phyloP scores from a whole-genome alignment of 2,113 vertebrate species.

The Etheostoma spectabile region DNA sequence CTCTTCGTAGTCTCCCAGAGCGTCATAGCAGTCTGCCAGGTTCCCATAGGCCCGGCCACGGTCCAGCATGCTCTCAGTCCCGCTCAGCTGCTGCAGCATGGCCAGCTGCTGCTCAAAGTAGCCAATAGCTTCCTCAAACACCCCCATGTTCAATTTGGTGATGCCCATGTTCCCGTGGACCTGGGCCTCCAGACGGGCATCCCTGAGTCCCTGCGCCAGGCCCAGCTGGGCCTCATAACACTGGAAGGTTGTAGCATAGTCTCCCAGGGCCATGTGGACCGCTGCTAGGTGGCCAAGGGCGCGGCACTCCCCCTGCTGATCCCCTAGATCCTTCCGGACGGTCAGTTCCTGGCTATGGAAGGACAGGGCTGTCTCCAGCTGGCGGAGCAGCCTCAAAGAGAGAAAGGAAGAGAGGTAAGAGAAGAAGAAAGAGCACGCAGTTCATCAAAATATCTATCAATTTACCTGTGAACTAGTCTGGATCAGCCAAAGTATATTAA shows the following conservation, averaged over 20 bases:
- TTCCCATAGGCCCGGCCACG: slow-evolving; percentile 93
- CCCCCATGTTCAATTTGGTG: slow-evolving; percentile 96
- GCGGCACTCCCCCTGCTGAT: slow-evolving; percentile 90
- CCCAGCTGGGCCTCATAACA: slow-evolving; percentile 94
- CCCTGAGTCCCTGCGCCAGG: slow-evolving; percentile 91
- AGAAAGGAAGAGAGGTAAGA: neutral
- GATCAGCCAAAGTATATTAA: too few relatives aligned
- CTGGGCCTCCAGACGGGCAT: slow-evolving; percentile 92
- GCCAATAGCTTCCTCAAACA: slow-evolving; percentile 95
- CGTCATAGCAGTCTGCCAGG: slow-evolving; percentile 95
- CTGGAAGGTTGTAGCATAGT: slow-evolving; percentile 94
- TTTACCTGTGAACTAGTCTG: slow-evolving; percentile 83
- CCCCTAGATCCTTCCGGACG: slow-evolving; percentile 90
- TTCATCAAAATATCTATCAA: neutral
- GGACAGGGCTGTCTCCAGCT: slow-evolving; percentile 91
- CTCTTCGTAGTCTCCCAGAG: slow-evolving; percentile 95
- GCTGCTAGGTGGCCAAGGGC: slow-evolving; percentile 94
- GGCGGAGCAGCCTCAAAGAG: slow-evolving; percentile 82
- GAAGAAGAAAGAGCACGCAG: neutral
- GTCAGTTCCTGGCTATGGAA: slow-evolving; percentile 96
- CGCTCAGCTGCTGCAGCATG: slow-evolving; percentile 93
- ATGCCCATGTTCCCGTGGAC: slow-evolving; percentile 98
- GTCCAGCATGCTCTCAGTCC: slow-evolving; percentile 89
- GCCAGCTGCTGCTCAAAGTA: slow-evolving; percentile 97
- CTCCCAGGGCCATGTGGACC: slow-evolving; percentile 93